Evolutionary conservation across 2,113 vertebrate species (phyloP).

Genomic region (Ochotona princeps): DNA sequence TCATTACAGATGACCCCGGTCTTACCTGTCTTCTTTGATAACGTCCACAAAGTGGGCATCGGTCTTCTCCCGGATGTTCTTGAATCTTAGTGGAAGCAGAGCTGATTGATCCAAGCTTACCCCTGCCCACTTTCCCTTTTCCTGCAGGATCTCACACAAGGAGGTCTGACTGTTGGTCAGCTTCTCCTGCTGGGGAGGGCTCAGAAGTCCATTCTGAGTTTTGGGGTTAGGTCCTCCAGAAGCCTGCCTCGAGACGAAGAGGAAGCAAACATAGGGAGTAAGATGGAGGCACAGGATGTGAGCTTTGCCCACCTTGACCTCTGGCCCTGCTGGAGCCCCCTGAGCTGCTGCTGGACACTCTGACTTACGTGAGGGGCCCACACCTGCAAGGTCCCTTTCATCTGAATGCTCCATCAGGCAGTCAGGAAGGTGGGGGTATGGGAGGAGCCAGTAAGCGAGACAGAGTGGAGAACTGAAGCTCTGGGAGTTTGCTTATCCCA

Average conservation of each 20-base stretch:
- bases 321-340: not conserved
- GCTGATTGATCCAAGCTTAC: constrained; percentile 94
- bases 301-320: rapidly evolving
- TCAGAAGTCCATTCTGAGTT: constrained; percentile 94
- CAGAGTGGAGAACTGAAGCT: not conserved
- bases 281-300: rapidly evolving
- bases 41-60: constrained; percentile 99
- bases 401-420: not conserved
- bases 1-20: rapidly evolving
- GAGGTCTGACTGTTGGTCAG: constrained; percentile 96
- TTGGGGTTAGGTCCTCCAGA: constrained; percentile 88
- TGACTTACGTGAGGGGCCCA: not conserved
- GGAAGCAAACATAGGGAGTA: not conserved
- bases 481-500: not conserved
- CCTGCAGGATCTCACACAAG: constrained; percentile 95
- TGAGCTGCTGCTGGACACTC: rapidly evolving
- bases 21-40: constrained; percentile 98
- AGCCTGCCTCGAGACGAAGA: constrained; percentile 79
- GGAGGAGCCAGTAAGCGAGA: not conserved
- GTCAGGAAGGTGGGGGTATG: not conserved
- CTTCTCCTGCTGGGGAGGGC: constrained; percentile 91
- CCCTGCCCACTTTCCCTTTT: constrained; percentile 90
- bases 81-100: constrained; percentile 94
- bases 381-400: not conserved
- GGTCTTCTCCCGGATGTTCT: constrained; percentile 96